A percentile compares a stretch with the other conserved stretches of the same genome.
Conservation (phyloP, 1,140 invertebrate genomes). For the Nasonia longicornis region DNA sequence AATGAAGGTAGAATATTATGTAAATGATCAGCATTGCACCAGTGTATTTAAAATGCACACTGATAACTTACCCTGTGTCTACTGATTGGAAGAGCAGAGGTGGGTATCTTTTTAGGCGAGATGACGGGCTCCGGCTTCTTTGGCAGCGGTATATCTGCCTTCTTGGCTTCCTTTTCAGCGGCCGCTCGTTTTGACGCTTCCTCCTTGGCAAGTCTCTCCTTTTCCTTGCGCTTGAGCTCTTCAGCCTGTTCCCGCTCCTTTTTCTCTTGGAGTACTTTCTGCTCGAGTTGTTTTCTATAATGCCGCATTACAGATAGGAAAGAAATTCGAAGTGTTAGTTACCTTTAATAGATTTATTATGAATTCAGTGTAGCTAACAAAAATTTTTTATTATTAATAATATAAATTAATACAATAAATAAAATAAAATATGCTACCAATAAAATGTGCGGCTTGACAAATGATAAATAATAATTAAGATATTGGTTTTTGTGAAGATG, state of each 20-base stretch:
- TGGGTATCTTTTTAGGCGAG: conserved; percentile 65
- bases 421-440: not conserved
- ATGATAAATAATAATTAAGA: not conserved
- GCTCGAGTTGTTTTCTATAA: conserved; percentile 58
- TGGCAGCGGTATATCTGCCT: conserved; percentile 52
- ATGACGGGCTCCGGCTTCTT: conserved; percentile 61
- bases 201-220: conserved; percentile 53
- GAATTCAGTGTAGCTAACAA: not conserved
- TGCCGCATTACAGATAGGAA: not conserved
- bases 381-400: not conserved
- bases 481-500: not conserved
- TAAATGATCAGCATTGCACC: not conserved
- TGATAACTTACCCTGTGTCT: conserved; percentile 61
- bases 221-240: conserved; percentile 46
- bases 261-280: conserved; percentile 43
- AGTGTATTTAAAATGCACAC: conserved; percentile 15
- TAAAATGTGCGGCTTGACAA: not conserved
- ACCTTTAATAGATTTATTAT: not conserved
- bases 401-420: conserved; percentile 10
- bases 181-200: conserved; percentile 55
- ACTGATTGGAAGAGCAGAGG: conserved; percentile 59
- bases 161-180: conserved; percentile 63
- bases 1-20: conserved; percentile 1
- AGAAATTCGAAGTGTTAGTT: not conserved
- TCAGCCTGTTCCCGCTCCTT: conserved; percentile 47